A percentile compares a stretch with the other conserved stretches of the same genome.
Evolutionary conservation across 2,888 invertebrate species (phyloP).

Genomic region (Lasioglossum leucozonium): DNA sequence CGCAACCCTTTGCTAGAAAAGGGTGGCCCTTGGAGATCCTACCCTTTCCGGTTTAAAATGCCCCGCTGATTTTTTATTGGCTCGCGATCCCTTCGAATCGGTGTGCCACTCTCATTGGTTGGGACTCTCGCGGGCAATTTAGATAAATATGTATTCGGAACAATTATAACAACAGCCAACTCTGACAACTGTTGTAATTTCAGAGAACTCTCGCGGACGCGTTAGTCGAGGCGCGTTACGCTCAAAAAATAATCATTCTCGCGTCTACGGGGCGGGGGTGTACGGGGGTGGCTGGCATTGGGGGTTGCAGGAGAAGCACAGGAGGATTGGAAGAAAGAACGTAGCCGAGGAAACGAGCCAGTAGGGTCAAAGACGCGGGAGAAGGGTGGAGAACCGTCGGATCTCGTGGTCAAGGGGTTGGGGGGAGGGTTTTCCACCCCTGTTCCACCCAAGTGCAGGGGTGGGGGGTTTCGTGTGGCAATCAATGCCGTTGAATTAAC

Average conservation of each 20-base stretch:
- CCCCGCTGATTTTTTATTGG: conserved; percentile 32
- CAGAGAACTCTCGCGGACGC: conserved; percentile 36
- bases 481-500: conserved; percentile 84
- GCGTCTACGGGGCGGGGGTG: conserved; percentile 11
- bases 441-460: conserved; percentile 50
- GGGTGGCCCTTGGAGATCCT: conserved; percentile 22
- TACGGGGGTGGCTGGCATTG: conserved; percentile 1
- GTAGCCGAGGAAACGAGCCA: conserved; percentile 65
- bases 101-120: conserved; percentile 19
- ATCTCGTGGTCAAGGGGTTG: conserved; percentile 44
- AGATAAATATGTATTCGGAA: neutral
- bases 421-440: conserved; percentile 33
- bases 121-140: neutral
- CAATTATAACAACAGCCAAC: neutral
- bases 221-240: conserved; percentile 52
- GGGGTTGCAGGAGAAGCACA: neutral
- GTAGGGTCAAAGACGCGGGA: conserved; percentile 54
- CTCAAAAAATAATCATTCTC: conserved; percentile 68
- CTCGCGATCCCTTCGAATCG: conserved; percentile 3
- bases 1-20: conserved; percentile 64
- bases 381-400: conserved; percentile 59
- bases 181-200: conserved; percentile 29
- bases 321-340: conserved; percentile 37
- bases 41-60: conserved; percentile 35
- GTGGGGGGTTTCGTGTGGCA: conserved; percentile 81